Evolutionary conservation across 1,140 invertebrate species (phyloP).

Genomic region (silkworm (Bombyx mori)): ASM3026992v2 NC_085112.1:3285001-3285500

Average conservation of each 20-base stretch:
- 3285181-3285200: constrained; percentile 34
- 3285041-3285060: constrained; percentile 53
- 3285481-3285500: too few species aligned
- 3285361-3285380: too few species aligned
- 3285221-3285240: constrained; percentile 54
- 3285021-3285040: constrained; percentile 59
- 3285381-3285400: too few species aligned
- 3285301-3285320: too few species aligned
- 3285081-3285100: constrained; percentile 60
- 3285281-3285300: too few species aligned
- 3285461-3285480: too few species aligned
- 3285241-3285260: constrained; percentile 54
- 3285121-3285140: constrained; percentile 59
- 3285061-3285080: constrained; percentile 56
- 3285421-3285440: too few species aligned
- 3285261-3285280: constrained; percentile 50
- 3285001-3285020: constrained; percentile 24
- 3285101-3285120: constrained; percentile 62
- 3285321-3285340: too few species aligned
- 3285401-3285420: too few species aligned
- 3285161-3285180: constrained; percentile 46
- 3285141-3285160: constrained; percentile 56
- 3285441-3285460: too few species aligned
- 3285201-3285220: constrained; percentile 48
- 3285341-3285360: too few species aligned